Base-by-base conservation (phyloP, 2,113 vertebrate genomes). In the Nannobrachium achirus region DNA sequence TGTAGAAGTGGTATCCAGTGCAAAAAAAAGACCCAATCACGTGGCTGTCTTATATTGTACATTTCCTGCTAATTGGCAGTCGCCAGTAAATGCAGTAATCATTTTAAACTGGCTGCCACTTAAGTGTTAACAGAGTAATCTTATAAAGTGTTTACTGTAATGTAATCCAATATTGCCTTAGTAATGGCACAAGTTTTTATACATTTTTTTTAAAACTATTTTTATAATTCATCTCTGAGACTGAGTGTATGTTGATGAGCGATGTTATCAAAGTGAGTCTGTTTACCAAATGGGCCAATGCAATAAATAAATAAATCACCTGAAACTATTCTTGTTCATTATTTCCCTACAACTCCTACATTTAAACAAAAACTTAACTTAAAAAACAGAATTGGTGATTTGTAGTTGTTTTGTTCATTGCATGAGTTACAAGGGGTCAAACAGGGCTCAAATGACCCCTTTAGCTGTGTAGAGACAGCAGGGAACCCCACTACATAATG, bases 161-260 rank as follows among this genome's bases (percentile, higher is more conserved):
- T 81, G 58, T 66, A 69, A 81, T 84, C 63, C 64, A 62, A 46
- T 79, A 77, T 51, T 64, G 8, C 62, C 45, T 53, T 9, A 16
- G 45, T 39, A 66, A 62, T 60, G 0, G 49, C 46, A 44, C 18
- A 39, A 56, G 66, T 16, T 85, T 86, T 86, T 81, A 82, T 79
- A 83, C 67, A 3, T 1, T 79, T 73, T 45, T 39, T 71, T 45
- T 33, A 7, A 59, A 72, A 57, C n/a, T 75, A 73, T 84, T 86
- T 89, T 85, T 89, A 80, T 87, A 81, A 74, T 83, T 72, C 67
- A 67, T 73, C 39, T 78, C 39, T 15, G n/a, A n/a, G n/a, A n/a
- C n/a, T 33, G 57, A 73, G 70, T 79, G 56, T 90, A 69, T 64
- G 44, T 78, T 48, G 69, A 63, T 78, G 69, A 55, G 42, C 77